Evolutionary conservation across 2,797 vertebrate genomes (phyloP).

Genomic region (Tiaroga cobitis): DNA sequence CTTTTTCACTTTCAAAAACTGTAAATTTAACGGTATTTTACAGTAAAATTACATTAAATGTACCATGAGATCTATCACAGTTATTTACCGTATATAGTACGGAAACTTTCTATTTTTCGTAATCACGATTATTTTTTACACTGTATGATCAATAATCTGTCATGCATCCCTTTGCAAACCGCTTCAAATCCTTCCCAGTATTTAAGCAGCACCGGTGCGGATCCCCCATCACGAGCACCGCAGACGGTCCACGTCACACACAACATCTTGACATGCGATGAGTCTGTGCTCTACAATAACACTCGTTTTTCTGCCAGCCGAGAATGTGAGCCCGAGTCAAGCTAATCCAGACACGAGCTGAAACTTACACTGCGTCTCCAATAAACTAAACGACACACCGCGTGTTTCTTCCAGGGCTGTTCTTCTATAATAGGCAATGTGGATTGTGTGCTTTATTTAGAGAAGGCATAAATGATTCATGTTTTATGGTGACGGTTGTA

Average conservation of each 20-base stretch:
- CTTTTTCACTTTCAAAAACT: no score
- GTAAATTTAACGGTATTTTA: no score
- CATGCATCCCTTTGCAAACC: neutral
- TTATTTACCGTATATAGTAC: no score
- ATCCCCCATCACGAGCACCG: slow-evolving; percentile 53
- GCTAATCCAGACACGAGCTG: slow-evolving; percentile 73
- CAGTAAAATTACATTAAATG: no score
- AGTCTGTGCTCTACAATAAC: slow-evolving; percentile 73
- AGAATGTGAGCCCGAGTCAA: slow-evolving; percentile 68
- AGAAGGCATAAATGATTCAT: slow-evolving; percentile 71
- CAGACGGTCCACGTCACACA: slow-evolving; percentile 68
- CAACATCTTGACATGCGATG: slow-evolving; percentile 72
- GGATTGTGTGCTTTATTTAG: slow-evolving; percentile 73
- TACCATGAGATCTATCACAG: no score
- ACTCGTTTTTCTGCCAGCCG: slow-evolving; percentile 65
- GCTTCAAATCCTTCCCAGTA: neutral
- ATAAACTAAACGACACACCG: slow-evolving; percentile 58
- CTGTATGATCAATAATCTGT: slow-evolving; percentile 1
- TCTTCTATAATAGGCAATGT: slow-evolving; percentile 80
- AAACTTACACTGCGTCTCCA: slow-evolving; percentile 62
- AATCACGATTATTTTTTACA: no score
- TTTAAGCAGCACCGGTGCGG: slow-evolving; percentile 5
- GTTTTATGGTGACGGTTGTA: slow-evolving; percentile 69
- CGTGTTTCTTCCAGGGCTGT: slow-evolving; percentile 60
- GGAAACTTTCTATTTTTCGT: no score